phyloP scores from a whole-genome alignment of 2,113 vertebrate genomes.

The Todiramphus chloris region DNA sequence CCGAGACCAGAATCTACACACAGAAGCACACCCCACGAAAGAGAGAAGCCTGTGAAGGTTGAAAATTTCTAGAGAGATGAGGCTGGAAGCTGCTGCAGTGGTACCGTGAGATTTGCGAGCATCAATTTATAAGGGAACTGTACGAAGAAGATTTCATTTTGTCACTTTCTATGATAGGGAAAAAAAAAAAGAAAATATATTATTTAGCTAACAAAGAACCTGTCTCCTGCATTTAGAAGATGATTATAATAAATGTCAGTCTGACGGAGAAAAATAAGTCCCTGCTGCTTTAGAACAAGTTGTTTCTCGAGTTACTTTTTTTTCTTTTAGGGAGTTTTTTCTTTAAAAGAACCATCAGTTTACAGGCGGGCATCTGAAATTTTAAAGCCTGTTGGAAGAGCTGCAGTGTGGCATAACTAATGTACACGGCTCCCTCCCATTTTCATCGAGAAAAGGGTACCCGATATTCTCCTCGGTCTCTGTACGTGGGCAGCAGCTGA shows the following conservation, averaged over 20 bases:
- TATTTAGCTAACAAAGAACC: slow-evolving; percentile 34
- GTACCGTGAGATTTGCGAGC: not conserved
- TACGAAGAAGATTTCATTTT: not conserved
- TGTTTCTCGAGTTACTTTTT: not conserved
- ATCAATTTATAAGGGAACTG: not conserved
- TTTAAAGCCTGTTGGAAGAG: not conserved
- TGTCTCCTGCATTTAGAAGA: slow-evolving; percentile 14
- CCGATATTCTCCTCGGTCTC: not conserved
- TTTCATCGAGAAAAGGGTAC: not conserved
- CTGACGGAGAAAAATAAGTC: not conserved
- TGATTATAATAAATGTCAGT: slow-evolving; percentile 7
- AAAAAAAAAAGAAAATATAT: not conserved
- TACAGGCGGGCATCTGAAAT: not conserved
- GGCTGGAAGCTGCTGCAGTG: not conserved
- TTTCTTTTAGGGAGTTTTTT: not conserved
- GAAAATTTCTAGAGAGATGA: not conserved
- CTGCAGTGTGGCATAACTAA: not conserved
- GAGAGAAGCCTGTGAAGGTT: not conserved
- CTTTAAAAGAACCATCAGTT: not conserved
- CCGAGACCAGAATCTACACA: not conserved
- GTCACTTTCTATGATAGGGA: not conserved
- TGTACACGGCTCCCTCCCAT: not conserved
- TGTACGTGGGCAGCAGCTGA: not conserved
- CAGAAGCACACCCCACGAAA: rapidly evolving
- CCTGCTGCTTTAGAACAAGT: not conserved